Percentiles rank a stretch among this genome's conserved stretches.
Conservation (phyloP, 2,113 vertebrate genomes). For the Phalacrocorax aristotelis region DNA sequence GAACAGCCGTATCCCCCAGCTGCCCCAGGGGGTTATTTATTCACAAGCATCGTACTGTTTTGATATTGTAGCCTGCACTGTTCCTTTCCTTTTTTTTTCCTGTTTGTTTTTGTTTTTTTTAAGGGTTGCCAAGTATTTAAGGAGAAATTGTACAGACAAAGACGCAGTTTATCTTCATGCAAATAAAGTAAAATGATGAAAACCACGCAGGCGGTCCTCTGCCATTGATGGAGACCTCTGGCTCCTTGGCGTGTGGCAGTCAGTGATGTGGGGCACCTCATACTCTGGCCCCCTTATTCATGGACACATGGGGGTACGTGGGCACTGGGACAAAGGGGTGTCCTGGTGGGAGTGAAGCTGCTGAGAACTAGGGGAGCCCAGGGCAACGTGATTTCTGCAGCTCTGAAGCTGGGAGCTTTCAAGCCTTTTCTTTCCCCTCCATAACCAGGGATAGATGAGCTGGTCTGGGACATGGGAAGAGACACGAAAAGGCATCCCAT, state of each 20-base stretch:
- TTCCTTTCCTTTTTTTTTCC: not conserved
- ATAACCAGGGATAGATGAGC: not conserved
- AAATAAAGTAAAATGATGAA: constrained; percentile 54
- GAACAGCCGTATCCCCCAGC: not conserved
- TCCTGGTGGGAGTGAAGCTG: not conserved
- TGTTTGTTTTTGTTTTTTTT: not conserved
- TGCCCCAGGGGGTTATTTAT: constrained; percentile 53
- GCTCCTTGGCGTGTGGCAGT: not conserved
- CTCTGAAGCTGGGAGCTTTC: not conserved
- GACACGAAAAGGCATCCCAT: not conserved
- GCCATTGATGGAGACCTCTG: not conserved
- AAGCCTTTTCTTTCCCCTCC: not conserved
- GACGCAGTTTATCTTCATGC: constrained; percentile 23
- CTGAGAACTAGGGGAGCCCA: not conserved
- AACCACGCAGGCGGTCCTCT: not conserved
- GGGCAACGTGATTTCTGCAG: not conserved
- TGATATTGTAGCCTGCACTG: constrained; percentile 41
- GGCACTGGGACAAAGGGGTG: not conserved
- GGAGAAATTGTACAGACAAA: constrained; percentile 47
- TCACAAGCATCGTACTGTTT: constrained; percentile 46
- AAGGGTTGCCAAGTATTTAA: constrained; percentile 56
- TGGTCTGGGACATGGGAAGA: not conserved
- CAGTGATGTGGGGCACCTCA: not conserved
- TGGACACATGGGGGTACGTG: too few relatives aligned
- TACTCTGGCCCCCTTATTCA: fast-evolving